Base-by-base conservation (phyloP, 2,888 invertebrate genomes). In the Pantelozetes paolii region DNA sequence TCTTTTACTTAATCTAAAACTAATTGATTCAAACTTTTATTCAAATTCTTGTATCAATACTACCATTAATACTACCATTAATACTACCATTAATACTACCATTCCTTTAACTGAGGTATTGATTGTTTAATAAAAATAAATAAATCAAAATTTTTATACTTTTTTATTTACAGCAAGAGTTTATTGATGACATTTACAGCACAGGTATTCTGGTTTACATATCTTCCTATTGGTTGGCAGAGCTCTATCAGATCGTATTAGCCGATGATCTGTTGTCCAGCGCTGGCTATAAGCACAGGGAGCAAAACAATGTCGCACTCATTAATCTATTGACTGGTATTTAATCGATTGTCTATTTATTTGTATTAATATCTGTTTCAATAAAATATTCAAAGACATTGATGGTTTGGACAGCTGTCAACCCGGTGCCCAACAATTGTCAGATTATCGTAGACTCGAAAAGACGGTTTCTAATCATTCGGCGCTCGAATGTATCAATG, bases 181-280 rank as follows among this genome's bases (percentile, higher is more conserved):
- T 96, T 81, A 90, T 94, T 1, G 92, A 94, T 79, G 91, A 92
- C 81, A 91, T 96, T 8, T 91, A 94, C 81, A 91, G 92, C 42
- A 92, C 92, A 75, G 96, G 95, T 0, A 91, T 96, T 23, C 84
- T 96, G 32, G 91, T 97, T 8, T 97, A 94, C 81, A 85, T 96
- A 13, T 94, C 95, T 0, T 92, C 92, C 0, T 90, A 92, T 0
- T 97, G 96, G 96, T 86, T 97, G 2, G 88, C 92, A 45, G 94
- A 96, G 80, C 85, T 97, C 9, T 97, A 95, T 81, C 92, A 92
- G 79, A 91, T 90, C 80, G 88, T 94, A 1, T 84, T 94, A 5
- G 87, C 89, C 0, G 86, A 86, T 74, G 89, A 90, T 79, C 82
- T 92, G 13, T 83, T 92, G n/a, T 86, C 87, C 78, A 85, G 86